Base-by-base conservation (phyloP, 2,113 vertebrate genomes). In the Charadrius vociferus region DNA sequence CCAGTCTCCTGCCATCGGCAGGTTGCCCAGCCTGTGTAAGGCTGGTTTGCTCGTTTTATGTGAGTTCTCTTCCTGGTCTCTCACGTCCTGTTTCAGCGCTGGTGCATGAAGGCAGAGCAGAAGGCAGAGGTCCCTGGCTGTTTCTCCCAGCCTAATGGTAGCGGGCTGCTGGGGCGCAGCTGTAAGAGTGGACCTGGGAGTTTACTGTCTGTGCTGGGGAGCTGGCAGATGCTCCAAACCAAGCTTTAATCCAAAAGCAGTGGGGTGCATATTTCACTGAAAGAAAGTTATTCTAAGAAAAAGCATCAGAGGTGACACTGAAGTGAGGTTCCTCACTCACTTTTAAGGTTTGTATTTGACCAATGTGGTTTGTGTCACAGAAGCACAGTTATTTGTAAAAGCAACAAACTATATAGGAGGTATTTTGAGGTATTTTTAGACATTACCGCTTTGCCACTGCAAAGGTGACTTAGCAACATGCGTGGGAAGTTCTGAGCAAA, bases 61-160 rank as follows among this genome's bases (percentile, higher is more conserved):
- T 0, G 19, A 63, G 23, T 36, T 75, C n/a, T 84, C 47, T 16
- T 9, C 1, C 18, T 0, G 1, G 67, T 10, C n/a, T 62, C 32
- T 62, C 58, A 11, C 12, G 6, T 27, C 14, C 14, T 19, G 34
- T 65, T 86, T 84, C 89, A 43, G 3, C 10, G 7, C 63, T 84
- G 50, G 27, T 23, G 13, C 41, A 32, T 12, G 47, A 82, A 88
- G 75, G 66, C 86, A 82, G 47, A 85, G 53, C 43, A 86, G 55
- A 86, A 83, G 27, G 39, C 66, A 59, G 13, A 1, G 36, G 32
- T 83, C 61, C 36, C 66, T 59, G 41, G 29, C 10, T 68, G 12
- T 6, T 71, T 71, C 39, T 50, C 34, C 22, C 56, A 63, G 65
- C 23, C 47, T 39, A 14, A 56, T 3, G 21, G 39, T 3, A 45